Evolutionary conservation across 2,797 vertebrate species (phyloP).

Genomic region (Lutjanus argentimaculatus): DNA sequence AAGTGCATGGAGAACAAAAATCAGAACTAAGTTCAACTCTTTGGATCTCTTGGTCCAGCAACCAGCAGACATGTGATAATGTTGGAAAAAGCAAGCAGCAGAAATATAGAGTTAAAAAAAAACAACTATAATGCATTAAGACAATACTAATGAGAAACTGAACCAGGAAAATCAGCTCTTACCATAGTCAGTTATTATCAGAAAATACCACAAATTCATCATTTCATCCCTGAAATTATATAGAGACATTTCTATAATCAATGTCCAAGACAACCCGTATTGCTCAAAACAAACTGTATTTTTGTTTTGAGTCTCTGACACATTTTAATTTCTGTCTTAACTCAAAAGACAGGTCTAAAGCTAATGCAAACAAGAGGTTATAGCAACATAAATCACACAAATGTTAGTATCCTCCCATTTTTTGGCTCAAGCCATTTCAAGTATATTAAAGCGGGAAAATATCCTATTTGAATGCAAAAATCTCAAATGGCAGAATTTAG

Average conservation of each 20-base stretch:
- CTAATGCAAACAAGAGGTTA: slow-evolving; percentile 11
- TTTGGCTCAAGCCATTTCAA: slow-evolving; percentile 43
- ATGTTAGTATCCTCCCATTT: not conserved
- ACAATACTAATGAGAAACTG: slow-evolving; percentile 5
- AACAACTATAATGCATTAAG: not conserved
- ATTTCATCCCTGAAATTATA: slow-evolving; percentile 42
- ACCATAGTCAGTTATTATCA: not conserved
- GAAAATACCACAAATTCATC: slow-evolving; percentile 9
- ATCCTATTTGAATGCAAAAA: slow-evolving; percentile 47
- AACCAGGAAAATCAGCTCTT: not conserved
- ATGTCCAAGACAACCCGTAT: slow-evolving; percentile 14
- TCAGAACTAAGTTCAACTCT: not conserved
- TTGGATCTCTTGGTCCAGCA: slow-evolving; percentile 36
- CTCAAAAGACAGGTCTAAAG: slow-evolving; percentile 7
- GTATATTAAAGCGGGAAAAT: slow-evolving; percentile 53
- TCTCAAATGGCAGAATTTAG: slow-evolving; percentile 11
- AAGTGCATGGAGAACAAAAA: slow-evolving; percentile 10
- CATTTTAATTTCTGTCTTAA: slow-evolving; percentile 9
- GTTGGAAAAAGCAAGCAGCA: not conserved
- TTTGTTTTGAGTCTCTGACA: slow-evolving; percentile 42
- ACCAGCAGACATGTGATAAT: slow-evolving; percentile 17
- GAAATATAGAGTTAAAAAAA: slow-evolving; percentile 10
- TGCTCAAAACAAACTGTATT: slow-evolving; percentile 9
- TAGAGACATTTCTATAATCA: slow-evolving; percentile 23
- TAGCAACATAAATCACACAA: slow-evolving; percentile 11